These are phyloP conservation scores for Artemia sinica DNA, from an alignment of 2,888 invertebrate species.

Conservation along the genomic window DNA sequence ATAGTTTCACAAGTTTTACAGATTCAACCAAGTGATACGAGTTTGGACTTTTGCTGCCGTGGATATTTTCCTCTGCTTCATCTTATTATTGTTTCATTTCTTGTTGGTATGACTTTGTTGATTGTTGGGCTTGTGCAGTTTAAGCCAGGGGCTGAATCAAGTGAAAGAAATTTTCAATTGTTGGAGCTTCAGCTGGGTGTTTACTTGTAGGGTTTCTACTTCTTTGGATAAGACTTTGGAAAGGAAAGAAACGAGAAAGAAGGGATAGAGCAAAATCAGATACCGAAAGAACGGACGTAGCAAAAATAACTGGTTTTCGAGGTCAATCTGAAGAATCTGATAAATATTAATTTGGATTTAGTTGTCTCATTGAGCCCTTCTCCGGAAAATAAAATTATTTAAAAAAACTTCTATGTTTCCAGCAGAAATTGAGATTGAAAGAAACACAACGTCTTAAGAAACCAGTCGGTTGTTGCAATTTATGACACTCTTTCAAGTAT, in stretches of 20 bases:
- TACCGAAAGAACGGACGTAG: not conserved
- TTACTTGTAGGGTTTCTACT: slow-evolving; percentile 1
- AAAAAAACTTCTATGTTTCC: too few species aligned
- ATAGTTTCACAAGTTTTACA: not conserved
- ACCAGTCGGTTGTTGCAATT: too few species aligned
- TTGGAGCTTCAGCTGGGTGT: slow-evolving; percentile 3
- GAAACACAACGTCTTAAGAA: too few species aligned
- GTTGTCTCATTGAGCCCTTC: too few species aligned
- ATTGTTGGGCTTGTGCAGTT: slow-evolving; percentile 58
- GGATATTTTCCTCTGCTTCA: slow-evolving; percentile 38
- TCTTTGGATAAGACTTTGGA: not conserved
- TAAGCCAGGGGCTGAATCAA: slow-evolving; percentile 49
- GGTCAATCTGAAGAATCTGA: too few species aligned
- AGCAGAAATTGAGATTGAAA: too few species aligned
- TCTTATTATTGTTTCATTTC: slow-evolving; percentile 51
- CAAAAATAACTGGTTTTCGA: too few species aligned
- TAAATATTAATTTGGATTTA: too few species aligned
- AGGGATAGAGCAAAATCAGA: not conserved
- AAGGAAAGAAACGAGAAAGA: not conserved
- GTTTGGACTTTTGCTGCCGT: slow-evolving; percentile 28
- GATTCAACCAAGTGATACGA: not conserved
- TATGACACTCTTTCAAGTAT: too few species aligned
- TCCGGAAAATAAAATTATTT: too few species aligned
- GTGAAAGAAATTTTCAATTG: slow-evolving; percentile 20
- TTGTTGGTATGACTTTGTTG: slow-evolving; percentile 52